Conservation (phyloP, 92 coral and sea anemone species). For the Micromussa lordhowensis region DNA sequence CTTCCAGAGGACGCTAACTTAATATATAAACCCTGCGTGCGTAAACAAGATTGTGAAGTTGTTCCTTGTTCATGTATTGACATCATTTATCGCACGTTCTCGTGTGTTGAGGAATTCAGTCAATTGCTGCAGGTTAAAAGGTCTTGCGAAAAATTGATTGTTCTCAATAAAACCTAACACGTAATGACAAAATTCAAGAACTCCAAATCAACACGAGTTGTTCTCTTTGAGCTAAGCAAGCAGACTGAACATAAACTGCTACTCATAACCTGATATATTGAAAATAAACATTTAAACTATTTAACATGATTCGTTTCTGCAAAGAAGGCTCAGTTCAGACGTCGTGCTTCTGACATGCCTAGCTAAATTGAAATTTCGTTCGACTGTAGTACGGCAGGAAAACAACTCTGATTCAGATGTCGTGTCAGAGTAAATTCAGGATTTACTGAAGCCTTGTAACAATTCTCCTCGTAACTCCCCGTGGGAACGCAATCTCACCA, state of each 20-base stretch:
- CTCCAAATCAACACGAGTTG: background rate
- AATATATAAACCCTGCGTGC: background rate
- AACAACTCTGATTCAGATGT: no score
- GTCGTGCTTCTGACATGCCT: no score
- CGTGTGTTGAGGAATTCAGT: conserved; percentile 4
- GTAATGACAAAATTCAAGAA: background rate
- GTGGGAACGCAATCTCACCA: no score
- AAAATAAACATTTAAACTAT: no score
- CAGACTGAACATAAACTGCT: background rate
- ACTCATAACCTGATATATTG: no score
- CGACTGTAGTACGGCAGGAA: no score
- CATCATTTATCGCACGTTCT: background rate
- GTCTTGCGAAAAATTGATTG: background rate
- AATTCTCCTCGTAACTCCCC: no score
- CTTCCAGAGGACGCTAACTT: background rate
- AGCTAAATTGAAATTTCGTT: no score
- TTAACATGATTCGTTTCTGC: background rate
- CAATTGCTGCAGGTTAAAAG: conserved; percentile 6
- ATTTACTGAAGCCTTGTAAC: no score
- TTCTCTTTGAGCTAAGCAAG: background rate
- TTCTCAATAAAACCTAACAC: background rate
- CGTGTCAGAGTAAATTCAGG: no score
- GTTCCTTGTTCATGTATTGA: background rate
- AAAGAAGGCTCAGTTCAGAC: no score
- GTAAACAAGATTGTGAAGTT: background rate